Percentiles rank a stretch among this genome's conserved stretches.
Evolutionary conservation across 2,888 invertebrate genomes (phyloP).

Genomic region (Synergus japonicus): DNA sequence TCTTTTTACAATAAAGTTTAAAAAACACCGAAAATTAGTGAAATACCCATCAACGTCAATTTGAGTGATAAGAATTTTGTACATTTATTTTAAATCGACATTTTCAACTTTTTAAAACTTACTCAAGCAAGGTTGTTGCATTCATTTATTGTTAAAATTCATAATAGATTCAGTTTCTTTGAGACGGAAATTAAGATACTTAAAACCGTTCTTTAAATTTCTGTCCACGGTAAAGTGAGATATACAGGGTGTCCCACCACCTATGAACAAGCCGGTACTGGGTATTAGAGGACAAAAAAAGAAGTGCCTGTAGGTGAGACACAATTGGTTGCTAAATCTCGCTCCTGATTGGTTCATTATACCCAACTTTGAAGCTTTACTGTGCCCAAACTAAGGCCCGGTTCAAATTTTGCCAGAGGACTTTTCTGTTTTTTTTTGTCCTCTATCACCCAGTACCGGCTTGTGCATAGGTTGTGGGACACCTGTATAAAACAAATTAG

Average conservation of each 20-base stretch:
- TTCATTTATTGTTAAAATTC: background rate
- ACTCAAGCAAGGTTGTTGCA: background rate
- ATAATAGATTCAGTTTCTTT: background rate
- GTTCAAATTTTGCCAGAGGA: too few relatives aligned
- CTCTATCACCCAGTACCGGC: too few relatives aligned
- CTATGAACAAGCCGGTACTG: too few relatives aligned
- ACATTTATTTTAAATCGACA: background rate
- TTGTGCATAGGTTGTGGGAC: too few relatives aligned
- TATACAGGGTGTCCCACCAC: too few relatives aligned
- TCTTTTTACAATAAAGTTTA: background rate
- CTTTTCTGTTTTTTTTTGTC: too few relatives aligned
- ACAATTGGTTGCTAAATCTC: too few relatives aligned
- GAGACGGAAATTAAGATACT: background rate
- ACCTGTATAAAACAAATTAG: background rate
- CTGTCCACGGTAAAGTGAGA: background rate
- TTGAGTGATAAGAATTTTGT: background rate
- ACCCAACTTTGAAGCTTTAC: too few relatives aligned
- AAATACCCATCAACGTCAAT: background rate
- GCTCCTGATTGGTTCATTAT: too few relatives aligned
- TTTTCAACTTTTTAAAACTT: conserved; percentile 4
- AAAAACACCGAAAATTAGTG: background rate
- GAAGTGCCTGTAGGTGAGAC: too few relatives aligned
- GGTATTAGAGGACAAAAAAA: too few relatives aligned
- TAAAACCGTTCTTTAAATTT: background rate
- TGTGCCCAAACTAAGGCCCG: too few relatives aligned